Percentiles rank a stretch among this genome's conserved stretches.
These are phyloP conservation scores for Toxotes jaculatrix DNA, from an alignment of 2,113 vertebrate species.

Conservation along the genomic window DNA sequence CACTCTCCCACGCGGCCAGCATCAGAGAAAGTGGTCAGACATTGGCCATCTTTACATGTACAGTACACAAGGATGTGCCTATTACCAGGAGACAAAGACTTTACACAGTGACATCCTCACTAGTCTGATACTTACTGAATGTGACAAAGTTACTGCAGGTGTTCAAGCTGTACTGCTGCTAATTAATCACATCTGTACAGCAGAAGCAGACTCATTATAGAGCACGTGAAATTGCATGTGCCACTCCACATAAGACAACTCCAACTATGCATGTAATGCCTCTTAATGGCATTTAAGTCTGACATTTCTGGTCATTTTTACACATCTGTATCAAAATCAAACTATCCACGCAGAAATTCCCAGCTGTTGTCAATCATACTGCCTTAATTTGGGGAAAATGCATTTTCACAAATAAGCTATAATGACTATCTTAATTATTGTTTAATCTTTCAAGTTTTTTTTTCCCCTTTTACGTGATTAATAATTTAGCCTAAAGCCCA, in stretches of 20 bases:
- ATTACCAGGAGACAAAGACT: background rate
- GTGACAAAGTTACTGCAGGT: background rate
- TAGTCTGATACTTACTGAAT: background rate
- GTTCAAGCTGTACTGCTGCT: background rate
- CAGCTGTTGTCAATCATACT: background rate
- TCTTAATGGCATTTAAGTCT: no score
- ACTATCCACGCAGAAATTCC: no score
- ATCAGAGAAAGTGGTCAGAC: constrained; percentile 49
- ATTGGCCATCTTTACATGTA: constrained; percentile 29
- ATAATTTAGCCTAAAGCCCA: background rate
- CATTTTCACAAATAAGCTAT: background rate
- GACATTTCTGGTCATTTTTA: no score
- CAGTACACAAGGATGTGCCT: constrained; percentile 22
- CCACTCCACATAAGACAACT: no score
- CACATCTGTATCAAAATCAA: no score
- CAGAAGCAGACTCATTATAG: background rate
- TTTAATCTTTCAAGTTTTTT: background rate
- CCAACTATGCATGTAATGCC: no score
- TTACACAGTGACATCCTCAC: background rate
- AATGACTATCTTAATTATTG: background rate
- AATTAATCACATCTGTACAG: background rate
- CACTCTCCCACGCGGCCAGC: constrained; percentile 37
- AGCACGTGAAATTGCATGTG: no score
- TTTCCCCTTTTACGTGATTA: background rate
- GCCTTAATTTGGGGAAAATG: background rate